These are phyloP conservation scores for Eutolmus rufibarbis DNA, from an alignment of 2,888 invertebrate species.

Conservation along the genomic window DNA sequence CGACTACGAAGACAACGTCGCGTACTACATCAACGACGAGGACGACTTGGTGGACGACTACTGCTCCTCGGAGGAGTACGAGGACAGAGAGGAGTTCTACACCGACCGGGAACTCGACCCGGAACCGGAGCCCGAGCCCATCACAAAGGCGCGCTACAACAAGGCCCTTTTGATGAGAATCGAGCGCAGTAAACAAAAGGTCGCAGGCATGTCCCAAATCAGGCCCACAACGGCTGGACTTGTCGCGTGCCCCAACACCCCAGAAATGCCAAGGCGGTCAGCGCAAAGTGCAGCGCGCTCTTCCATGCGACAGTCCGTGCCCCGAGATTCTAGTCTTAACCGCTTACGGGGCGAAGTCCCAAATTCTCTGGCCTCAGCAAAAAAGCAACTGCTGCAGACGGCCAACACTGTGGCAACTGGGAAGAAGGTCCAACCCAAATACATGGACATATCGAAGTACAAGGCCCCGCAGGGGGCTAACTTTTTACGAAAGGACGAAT, in stretches of 20 bases:
- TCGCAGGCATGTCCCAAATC: conserved; percentile 51
- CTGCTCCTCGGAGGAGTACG: conserved; percentile 54
- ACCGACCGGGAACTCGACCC: conserved; percentile 32
- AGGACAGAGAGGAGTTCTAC: conserved; percentile 53
- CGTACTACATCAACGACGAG: conserved; percentile 62
- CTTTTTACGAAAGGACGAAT: conserved; percentile 67
- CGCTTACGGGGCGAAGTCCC: conserved; percentile 61
- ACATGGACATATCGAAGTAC: conserved; percentile 71
- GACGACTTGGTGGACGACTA: conserved; percentile 52
- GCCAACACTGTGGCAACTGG: conserved; percentile 52
- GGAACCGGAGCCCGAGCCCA: conserved; percentile 54
- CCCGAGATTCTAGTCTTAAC: conserved; percentile 61
- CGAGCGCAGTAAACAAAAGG: conserved; percentile 61
- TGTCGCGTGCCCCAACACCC: conserved; percentile 66
- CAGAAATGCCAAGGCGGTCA: conserved; percentile 64
- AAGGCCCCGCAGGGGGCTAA: conserved; percentile 64
- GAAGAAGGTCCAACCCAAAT: conserved; percentile 62
- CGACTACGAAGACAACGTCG: conserved; percentile 60
- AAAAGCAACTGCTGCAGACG: conserved; percentile 61
- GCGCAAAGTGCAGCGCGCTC: conserved; percentile 54
- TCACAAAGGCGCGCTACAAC: conserved; percentile 72
- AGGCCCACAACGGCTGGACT: conserved; percentile 50
- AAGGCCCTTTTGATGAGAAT: conserved; percentile 74
- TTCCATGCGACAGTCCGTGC: conserved; percentile 60
- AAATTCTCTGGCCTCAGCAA: conserved; percentile 60